These are phyloP conservation scores for Erinaceus europaeus DNA, from an alignment of 2,113 vertebrate species.

Conservation along the genomic window DNA sequence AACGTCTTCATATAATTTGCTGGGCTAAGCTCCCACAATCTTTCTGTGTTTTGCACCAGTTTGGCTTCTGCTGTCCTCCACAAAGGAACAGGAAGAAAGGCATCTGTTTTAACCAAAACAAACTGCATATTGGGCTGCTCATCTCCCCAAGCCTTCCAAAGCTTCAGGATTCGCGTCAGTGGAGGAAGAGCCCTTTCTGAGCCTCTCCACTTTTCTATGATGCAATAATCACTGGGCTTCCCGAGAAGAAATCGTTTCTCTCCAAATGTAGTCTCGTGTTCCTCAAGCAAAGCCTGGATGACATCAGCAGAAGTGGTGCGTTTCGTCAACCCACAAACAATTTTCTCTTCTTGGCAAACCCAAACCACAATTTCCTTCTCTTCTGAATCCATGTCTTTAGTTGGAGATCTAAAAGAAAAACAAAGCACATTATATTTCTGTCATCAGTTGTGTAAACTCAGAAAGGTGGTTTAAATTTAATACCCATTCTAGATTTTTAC, in stretches of 20 bases:
- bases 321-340: constrained; percentile 94
- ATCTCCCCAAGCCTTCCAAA: constrained; percentile 96
- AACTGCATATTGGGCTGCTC: constrained; percentile 92
- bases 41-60: constrained; percentile 82
- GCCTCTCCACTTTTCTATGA: constrained; percentile 94
- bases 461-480: constrained; percentile 39
- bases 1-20: constrained; percentile 87
- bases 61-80: constrained; percentile 86
- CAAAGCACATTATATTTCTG: constrained; percentile 32
- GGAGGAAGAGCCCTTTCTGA: constrained; percentile 93
- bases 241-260: constrained; percentile 88
- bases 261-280: constrained; percentile 87
- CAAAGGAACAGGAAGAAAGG: constrained; percentile 86
- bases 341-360: constrained; percentile 94
- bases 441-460: constrained; percentile 44
- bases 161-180: constrained; percentile 91
- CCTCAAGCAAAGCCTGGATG: constrained; percentile 93
- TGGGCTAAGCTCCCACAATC: constrained; percentile 85
- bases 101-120: constrained; percentile 89
- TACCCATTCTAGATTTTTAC: not conserved
- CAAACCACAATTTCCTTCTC: constrained; percentile 93
- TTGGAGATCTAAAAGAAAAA: constrained; percentile 84
- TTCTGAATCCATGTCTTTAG: constrained; percentile 85
- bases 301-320: constrained; percentile 93
- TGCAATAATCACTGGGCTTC: constrained; percentile 91